phyloP scores from a whole-genome alignment of 2,888 invertebrate species.

The Gymnosoma rotundatum region DNA sequence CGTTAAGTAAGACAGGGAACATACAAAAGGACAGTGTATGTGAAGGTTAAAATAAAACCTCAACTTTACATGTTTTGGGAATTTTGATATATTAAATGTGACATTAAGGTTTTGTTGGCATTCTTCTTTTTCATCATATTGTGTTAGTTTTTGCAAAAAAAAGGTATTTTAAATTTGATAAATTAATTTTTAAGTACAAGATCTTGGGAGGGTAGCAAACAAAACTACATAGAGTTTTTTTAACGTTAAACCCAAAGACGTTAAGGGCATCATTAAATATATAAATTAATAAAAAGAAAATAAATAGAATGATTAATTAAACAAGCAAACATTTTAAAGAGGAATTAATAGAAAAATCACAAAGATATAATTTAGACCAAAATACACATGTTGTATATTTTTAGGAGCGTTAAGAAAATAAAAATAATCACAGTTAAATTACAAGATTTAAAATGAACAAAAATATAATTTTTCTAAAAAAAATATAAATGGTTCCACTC shows the following conservation, averaged over 20 bases:
- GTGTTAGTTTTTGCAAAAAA: background rate
- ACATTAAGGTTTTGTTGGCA: conserved; percentile 44
- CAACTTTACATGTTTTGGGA: conserved; percentile 50
- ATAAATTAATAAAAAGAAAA: background rate
- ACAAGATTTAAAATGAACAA: background rate
- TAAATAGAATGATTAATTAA: conserved; percentile 37
- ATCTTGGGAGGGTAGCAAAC: conserved; percentile 21
- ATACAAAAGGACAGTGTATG: background rate
- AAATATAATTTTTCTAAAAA: too few species aligned
- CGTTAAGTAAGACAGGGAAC: background rate
- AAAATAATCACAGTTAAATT: background rate
- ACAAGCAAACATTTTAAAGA: background rate
- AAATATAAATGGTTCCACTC: too few species aligned
- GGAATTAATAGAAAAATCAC: conserved; percentile 1
- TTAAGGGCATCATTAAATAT: background rate
- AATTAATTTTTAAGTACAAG: conserved; percentile 59
- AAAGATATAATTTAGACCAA: background rate
- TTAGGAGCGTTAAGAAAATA: background rate
- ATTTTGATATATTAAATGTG: conserved; percentile 63
- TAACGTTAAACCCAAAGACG: background rate
- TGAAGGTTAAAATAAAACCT: conserved; percentile 47
- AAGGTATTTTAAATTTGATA: conserved; percentile 40
- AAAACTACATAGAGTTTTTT: background rate
- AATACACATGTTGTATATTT: conserved; percentile 29
- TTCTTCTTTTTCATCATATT: conserved; percentile 25